Evolutionary conservation across 2,888 invertebrate genomes (phyloP), one percentile per base, ranked within the genome.

Genomic region (Acrobasis suavella): DNA sequence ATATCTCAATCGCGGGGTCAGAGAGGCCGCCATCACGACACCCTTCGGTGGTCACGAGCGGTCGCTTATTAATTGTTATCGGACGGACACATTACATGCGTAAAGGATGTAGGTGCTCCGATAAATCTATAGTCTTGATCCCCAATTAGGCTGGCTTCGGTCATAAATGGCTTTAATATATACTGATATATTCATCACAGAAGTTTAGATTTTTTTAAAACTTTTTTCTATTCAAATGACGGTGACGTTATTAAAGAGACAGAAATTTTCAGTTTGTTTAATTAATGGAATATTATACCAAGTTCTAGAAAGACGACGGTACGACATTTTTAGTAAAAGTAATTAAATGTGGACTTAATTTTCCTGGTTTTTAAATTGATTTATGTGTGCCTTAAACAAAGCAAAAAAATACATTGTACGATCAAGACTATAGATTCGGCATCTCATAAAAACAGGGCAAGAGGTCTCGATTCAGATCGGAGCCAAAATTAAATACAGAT

Each of bases 1-100:
- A 92, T 92, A 92, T 92, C 91, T 92, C 91, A 91, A 92, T 92
- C 91, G 78, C 65, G 72, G 82, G 89, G 90, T 89, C 91, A 90
- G 89, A 90, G 86, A 83, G 67, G 84, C 91, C 91, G 91, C 88
- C 81, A 81, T 92, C 91, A 92, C 91, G 91, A 91, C 85, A 83
- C 89, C 91, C 91, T 84, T 87, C 89, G 91, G 91, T 89, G 89
- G 86, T 91, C 91, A 91, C 91, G 91, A 89, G 72, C 74, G 68
- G 74, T 74, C 52, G 65, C 69, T 62, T 79, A 81, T 82, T 83
- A 81, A 83, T 82, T 81, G 77, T 77, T 80, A 85, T 82, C 83
- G 73, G 76, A 69, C 69, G 72, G 67, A 70, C 77, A 74, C 82
- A 86, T 88, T 89, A 86, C 81, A 78, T 77, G 76, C 75, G 75